A percentile compares a stretch with the other conserved stretches of the same genome.
Conservation (phyloP, 1,140 invertebrate species). For the Palaemon carinicauda region DNA sequence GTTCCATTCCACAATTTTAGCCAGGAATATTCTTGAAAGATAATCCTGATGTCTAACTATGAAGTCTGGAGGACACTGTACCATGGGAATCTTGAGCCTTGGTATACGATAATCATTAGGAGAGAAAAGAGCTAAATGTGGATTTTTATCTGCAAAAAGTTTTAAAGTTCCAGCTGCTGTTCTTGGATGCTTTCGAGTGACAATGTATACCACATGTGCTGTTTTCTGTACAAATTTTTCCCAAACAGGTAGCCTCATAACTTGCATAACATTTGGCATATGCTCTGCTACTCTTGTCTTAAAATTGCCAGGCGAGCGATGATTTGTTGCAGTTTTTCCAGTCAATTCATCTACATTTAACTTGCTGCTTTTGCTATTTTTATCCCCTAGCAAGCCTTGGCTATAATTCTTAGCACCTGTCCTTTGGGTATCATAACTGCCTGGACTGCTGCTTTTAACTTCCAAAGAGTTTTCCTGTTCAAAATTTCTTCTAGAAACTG, state of each 20-base stretch:
- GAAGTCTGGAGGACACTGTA: slow-evolving; percentile 72
- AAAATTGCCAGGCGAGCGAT: too few species aligned
- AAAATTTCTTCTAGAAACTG: too few species aligned
- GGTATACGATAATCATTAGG: slow-evolving; percentile 80
- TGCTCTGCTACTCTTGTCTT: not conserved
- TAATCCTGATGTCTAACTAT: slow-evolving; percentile 68
- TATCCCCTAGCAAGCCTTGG: too few species aligned
- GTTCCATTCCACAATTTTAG: slow-evolving; percentile 75
- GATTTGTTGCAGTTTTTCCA: too few species aligned
- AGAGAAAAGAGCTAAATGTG: slow-evolving; percentile 71
- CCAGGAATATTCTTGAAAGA: slow-evolving; percentile 74
- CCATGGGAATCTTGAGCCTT: slow-evolving; percentile 72
- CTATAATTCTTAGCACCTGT: too few species aligned
- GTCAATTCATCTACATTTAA: too few species aligned
- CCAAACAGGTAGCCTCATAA: slow-evolving; percentile 60
- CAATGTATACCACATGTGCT: slow-evolving; percentile 68
- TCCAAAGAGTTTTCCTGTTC: too few species aligned
- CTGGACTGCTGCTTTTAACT: too few species aligned
- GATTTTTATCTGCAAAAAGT: slow-evolving; percentile 70
- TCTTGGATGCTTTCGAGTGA: slow-evolving; percentile 71
- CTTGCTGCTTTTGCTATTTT: too few species aligned
- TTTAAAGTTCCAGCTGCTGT: slow-evolving; percentile 74
- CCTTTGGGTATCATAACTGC: too few species aligned
- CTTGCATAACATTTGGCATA: slow-evolving; percentile 21
- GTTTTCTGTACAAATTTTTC: slow-evolving; percentile 63